phyloP scores from a whole-genome alignment of 2,113 vertebrate genomes.

The Festucalex cinctus region DNA sequence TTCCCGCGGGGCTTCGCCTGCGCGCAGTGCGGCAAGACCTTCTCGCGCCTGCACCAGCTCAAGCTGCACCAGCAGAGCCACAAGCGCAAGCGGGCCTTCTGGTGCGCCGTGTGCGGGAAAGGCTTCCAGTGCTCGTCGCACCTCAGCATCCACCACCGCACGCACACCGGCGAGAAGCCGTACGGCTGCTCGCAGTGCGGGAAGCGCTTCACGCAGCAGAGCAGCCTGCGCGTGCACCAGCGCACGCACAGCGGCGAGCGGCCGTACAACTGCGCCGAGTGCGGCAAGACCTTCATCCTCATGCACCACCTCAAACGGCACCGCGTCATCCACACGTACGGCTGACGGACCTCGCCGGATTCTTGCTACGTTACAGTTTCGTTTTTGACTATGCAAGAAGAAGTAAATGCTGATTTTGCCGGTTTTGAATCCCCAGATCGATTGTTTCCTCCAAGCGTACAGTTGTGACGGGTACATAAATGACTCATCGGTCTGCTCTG shows the following conservation, averaged over 20 bases:
- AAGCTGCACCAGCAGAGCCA: constrained; percentile 70
- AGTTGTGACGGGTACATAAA: neutral
- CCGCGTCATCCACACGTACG: constrained; percentile 62
- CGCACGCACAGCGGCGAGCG: constrained; percentile 70
- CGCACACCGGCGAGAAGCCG: constrained; percentile 70
- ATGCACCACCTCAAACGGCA: constrained; percentile 70
- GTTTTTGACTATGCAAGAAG: neutral
- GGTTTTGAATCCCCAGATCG: neutral
- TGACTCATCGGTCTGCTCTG: neutral
- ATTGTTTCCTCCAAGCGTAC: neutral
- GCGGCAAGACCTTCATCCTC: constrained; percentile 69
- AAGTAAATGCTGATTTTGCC: neutral
- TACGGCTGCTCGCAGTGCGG: constrained; percentile 65
- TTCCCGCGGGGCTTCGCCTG: constrained; percentile 47
- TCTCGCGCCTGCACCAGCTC: constrained; percentile 60
- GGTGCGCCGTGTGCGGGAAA: constrained; percentile 67
- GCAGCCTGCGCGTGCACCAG: constrained; percentile 71
- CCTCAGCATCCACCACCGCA: constrained; percentile 68
- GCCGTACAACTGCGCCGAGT: constrained; percentile 70
- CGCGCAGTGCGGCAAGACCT: constrained; percentile 63
- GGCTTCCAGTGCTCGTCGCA: constrained; percentile 70
- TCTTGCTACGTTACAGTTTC: neutral
- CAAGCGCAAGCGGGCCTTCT: constrained; percentile 63
- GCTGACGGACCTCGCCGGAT: constrained; percentile 17
- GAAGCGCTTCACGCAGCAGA: constrained; percentile 71